Evolutionary conservation across 2,888 invertebrate genomes (phyloP).

Genomic region (Hirtodrosophila cameraria): DNA sequence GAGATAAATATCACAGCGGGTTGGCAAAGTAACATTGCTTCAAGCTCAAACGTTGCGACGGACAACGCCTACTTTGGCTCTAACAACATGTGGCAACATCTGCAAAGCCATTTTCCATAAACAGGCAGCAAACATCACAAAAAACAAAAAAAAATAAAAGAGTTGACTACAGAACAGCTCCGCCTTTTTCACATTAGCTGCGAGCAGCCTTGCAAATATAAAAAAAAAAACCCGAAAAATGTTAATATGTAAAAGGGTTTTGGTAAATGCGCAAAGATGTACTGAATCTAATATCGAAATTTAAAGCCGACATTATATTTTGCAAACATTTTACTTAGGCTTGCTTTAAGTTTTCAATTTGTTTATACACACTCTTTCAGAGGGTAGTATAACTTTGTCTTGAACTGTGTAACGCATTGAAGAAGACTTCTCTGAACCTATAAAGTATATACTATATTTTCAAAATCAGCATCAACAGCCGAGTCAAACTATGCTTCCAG

Average conservation of each 20-base stretch:
- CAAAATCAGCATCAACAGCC: too few relatives aligned
- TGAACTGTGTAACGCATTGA: too few relatives aligned
- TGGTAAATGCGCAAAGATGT: slow-evolving; percentile 7
- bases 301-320: too few relatives aligned
- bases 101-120: slow-evolving; percentile 24
- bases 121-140: background rate
- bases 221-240: slow-evolving; percentile 12
- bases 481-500: too few relatives aligned
- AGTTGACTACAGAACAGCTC: slow-evolving; percentile 49
- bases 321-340: background rate
- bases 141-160: slow-evolving; percentile 10
- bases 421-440: too few relatives aligned
- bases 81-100: slow-evolving; percentile 13
- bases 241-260: slow-evolving; percentile 28
- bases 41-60: slow-evolving; percentile 37
- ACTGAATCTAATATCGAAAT: too few relatives aligned
- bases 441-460: too few relatives aligned
- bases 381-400: too few relatives aligned
- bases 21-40: slow-evolving; percentile 18
- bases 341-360: too few relatives aligned
- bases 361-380: too few relatives aligned
- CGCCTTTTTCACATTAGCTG: slow-evolving; percentile 74
- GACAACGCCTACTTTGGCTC: slow-evolving; percentile 50
- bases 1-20: slow-evolving; percentile 74
- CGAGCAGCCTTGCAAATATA: slow-evolving; percentile 3